These are phyloP conservation scores for Polypedilum pembai DNA, from an alignment of 1,140 invertebrate species.

Conservation along the genomic window DNA sequence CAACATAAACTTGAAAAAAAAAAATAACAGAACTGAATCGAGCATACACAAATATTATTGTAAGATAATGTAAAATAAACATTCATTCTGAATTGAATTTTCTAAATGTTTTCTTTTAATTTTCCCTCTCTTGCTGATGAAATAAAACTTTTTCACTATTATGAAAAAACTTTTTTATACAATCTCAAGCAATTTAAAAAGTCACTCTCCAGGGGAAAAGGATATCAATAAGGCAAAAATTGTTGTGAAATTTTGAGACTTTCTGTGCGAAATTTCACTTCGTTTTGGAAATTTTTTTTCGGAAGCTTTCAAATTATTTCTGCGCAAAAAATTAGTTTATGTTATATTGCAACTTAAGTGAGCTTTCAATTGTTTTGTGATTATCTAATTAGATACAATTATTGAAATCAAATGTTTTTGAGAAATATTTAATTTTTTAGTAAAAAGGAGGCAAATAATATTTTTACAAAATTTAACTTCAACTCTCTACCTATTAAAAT, in stretches of 20 bases:
- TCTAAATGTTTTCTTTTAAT: background rate
- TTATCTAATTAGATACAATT: too few relatives aligned
- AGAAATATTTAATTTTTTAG: too few relatives aligned
- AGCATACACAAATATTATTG: background rate
- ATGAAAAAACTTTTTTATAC: too few relatives aligned
- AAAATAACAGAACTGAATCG: background rate
- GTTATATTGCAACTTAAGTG: too few relatives aligned
- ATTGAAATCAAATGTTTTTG: too few relatives aligned
- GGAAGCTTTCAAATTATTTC: background rate
- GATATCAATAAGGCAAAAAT: too few relatives aligned
- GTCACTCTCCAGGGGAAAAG: too few relatives aligned
- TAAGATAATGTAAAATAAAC: constrained; percentile 19
- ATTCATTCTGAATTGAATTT: constrained; percentile 2
- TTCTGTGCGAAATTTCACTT: background rate
- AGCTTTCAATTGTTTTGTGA: too few relatives aligned
- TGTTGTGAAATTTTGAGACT: background rate
- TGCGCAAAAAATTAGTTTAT: background rate
- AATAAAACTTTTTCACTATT: too few relatives aligned
- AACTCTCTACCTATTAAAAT: constrained; percentile 1
- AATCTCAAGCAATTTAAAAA: too few relatives aligned
- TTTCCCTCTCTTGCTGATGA: background rate
- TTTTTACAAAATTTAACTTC: background rate
- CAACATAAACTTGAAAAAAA: constrained; percentile 18
- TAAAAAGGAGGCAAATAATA: too few relatives aligned
- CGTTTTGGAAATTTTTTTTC: background rate